Conservation (phyloP, 2,888 invertebrate genomes). For the Phaonia tiefii region DNA sequence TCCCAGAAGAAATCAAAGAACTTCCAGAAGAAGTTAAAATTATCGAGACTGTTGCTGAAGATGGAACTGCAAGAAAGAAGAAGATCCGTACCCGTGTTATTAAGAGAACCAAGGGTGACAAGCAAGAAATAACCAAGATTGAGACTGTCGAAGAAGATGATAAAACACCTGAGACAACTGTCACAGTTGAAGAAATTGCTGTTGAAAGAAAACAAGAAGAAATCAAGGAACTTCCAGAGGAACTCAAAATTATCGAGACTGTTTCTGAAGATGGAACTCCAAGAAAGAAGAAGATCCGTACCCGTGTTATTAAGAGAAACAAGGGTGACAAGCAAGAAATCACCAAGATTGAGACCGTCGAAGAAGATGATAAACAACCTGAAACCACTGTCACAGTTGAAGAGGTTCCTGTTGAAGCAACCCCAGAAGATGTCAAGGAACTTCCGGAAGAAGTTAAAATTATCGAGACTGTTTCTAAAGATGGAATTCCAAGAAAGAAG, state of each 20-base stretch:
- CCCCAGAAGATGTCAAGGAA: constrained; percentile 49
- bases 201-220: constrained; percentile 63
- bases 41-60: constrained; percentile 63
- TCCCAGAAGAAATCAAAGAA: constrained; percentile 55
- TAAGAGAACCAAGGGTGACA: constrained; percentile 66
- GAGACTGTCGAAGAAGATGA: constrained; percentile 76
- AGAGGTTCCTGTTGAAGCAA: constrained; percentile 65
- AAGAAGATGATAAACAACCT: constrained; percentile 78
- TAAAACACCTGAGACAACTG: constrained; percentile 76
- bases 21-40: constrained; percentile 66
- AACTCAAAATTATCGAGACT: constrained; percentile 61
- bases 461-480: constrained; percentile 56
- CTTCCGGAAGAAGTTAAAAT: constrained; percentile 58
- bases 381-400: constrained; percentile 75
- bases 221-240: constrained; percentile 53
- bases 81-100: constrained; percentile 67
- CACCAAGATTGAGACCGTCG: constrained; percentile 78
- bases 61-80: constrained; percentile 67
- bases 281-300: constrained; percentile 75
- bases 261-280: constrained; percentile 64
- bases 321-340: constrained; percentile 73
- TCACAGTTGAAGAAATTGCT: constrained; percentile 70
- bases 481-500: constrained; percentile 62
- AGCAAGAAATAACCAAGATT: constrained; percentile 74
- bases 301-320: constrained; percentile 76